Evolutionary conservation across 2,113 vertebrate genomes (phyloP).

Genomic region (Nannospalax galili): DNA sequence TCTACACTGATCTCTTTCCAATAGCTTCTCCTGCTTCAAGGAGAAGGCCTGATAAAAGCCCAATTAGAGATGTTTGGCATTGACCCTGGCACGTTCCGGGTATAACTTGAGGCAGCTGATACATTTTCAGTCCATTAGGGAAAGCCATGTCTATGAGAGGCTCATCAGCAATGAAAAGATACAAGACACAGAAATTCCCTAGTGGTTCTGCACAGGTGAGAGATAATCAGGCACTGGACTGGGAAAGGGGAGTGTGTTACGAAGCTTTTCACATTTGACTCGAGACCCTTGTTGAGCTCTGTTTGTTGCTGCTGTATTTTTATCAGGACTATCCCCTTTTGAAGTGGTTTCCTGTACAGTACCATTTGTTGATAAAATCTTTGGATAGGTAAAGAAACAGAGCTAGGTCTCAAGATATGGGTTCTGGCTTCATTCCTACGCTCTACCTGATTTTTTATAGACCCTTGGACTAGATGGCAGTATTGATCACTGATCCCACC

Average conservation of each 20-base stretch:
- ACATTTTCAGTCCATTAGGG: constrained; percentile 63
- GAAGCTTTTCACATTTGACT: not conserved
- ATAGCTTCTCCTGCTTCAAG: constrained; percentile 13
- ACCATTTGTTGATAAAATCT: too few species aligned
- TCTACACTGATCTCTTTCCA: constrained; percentile 46
- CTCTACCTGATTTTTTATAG: not conserved
- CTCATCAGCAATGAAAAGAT: constrained; percentile 66
- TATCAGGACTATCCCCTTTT: not conserved
- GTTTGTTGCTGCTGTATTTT: constrained; percentile 1
- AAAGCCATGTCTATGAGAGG: constrained; percentile 52
- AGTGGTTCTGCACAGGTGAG: constrained; percentile 14
- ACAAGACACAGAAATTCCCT: constrained; percentile 27
- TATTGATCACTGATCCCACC: not conserved
- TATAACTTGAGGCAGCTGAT: constrained; percentile 59
- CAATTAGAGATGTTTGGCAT: constrained; percentile 57
- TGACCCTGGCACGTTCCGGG: constrained; percentile 42
- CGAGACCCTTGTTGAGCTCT: not conserved
- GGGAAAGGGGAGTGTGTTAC: not conserved
- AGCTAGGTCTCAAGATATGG: not conserved
- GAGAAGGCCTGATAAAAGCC: constrained; percentile 62
- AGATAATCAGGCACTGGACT: not conserved
- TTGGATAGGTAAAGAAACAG: not conserved
- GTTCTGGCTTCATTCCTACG: not conserved
- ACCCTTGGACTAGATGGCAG: not conserved
- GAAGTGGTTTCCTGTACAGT: not conserved